Base-by-base conservation (phyloP, 2,888 invertebrate species). In the Thereva unica region DNA sequence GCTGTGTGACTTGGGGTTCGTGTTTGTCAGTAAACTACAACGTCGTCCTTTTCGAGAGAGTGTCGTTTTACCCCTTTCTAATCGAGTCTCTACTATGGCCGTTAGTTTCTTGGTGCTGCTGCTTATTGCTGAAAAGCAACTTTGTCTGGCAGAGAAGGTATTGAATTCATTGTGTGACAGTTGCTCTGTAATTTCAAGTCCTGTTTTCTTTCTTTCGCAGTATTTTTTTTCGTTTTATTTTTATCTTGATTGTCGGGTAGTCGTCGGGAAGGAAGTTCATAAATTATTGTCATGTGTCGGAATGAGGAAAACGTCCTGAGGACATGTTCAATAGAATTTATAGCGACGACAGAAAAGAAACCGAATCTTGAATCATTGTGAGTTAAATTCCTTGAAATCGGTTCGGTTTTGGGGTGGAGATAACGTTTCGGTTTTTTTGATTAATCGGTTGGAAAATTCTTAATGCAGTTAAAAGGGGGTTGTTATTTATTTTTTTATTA, bases 221-320 rank as follows among this genome's bases (percentile, higher is more conserved):
- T 64, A 56, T 61, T 45, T 54, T 59, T 68, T 64, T 47, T 55
- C 54, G 12, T 49, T 49, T 23, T 8, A 23, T n/a, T 49, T 49
- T 67, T 67, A 55, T 61, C 63, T 49, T 64, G 69, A 69, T 67
- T 67, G 64, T 55, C 66, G 65, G 66, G 52, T 63, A 67, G 69
- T 66, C 67, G 69, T 66, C 67, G 64, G 67, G 66, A 69, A 69
- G 69, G 69, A 69, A 69, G 69, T 69, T 66, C 67, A 69, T 69
- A 69, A 69, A 69, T 69, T 67, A 69, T 67, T 65, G 61, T 66
- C 69, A 67, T 69, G 69, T 67, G 66, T 59, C 64, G 64, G 63
- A 41, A 35, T 37, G 55, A 56, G 12, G 66, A 59, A 53, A 66
- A 66, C 45, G 53, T 66, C 56, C 59, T 53, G 57, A 64, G 66